Percentiles rank a stretch among this genome's conserved stretches.
Evolutionary conservation across 2,888 invertebrate genomes (phyloP).

Genomic region (Apodemia zela): DNA sequence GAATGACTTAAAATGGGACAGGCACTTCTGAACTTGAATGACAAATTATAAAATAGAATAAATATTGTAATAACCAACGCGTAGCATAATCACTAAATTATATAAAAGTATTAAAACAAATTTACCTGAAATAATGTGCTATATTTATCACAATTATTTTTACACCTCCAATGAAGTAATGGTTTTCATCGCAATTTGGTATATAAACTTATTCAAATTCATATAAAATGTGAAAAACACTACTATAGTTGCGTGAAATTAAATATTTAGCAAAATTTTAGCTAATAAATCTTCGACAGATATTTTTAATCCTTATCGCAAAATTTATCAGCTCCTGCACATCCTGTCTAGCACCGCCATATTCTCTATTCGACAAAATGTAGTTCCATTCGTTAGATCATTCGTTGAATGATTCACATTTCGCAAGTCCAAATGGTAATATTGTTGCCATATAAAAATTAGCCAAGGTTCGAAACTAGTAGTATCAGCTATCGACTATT

Average conservation of each 20-base stretch:
- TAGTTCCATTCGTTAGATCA: slow-evolving; percentile 31
- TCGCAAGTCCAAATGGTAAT: background rate
- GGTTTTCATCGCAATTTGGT: slow-evolving; percentile 73
- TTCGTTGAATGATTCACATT: slow-evolving; percentile 30
- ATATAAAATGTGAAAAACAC: slow-evolving; percentile 33
- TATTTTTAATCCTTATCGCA: slow-evolving; percentile 58
- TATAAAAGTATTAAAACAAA: slow-evolving; percentile 45
- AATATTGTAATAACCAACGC: slow-evolving; percentile 1
- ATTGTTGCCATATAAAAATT: background rate
- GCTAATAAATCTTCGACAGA: slow-evolving; percentile 42
- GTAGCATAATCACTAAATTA: background rate
- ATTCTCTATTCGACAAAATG: slow-evolving; percentile 53
- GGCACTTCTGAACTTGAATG: slow-evolving; percentile 31
- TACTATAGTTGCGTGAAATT: slow-evolving; percentile 25
- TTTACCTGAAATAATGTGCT: slow-evolving; percentile 69
- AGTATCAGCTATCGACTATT: too few relatives aligned
- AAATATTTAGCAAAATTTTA: slow-evolving; percentile 41
- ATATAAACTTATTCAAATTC: slow-evolving; percentile 39
- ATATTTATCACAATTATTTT: slow-evolving; percentile 79
- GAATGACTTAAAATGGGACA: slow-evolving; percentile 29
- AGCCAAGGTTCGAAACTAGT: too few relatives aligned
- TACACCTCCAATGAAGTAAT: slow-evolving; percentile 75
- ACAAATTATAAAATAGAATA: slow-evolving; percentile 20
- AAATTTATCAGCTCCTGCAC: slow-evolving; percentile 71
- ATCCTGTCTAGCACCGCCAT: slow-evolving; percentile 78